Base-by-base conservation (phyloP, 2,888 invertebrate genomes). In the Diogma glabrata region DNA sequence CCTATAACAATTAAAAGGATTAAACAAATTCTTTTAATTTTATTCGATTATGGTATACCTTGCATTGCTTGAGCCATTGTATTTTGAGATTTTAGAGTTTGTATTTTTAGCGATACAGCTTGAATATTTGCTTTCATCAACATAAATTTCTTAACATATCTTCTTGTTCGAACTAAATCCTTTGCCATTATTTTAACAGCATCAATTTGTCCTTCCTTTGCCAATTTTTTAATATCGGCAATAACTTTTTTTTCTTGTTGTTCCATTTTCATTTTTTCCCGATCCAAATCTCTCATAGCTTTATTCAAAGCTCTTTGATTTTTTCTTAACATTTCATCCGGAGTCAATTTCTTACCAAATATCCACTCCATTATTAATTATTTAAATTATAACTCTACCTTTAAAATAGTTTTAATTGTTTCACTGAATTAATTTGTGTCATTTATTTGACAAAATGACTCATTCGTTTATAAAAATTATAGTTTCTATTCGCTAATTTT, bases 181-280 rank as follows among this genome's bases (percentile, higher is more conserved):
- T 94, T 94, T 0, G 99, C 99, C 97, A 99, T 97, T 59, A 99
- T 96, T 76, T 95, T 97, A 0, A 99, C 99, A 12, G 99, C 94
- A 73, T 99, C 97, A 94, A 99, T 99, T 75, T 99, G 99, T 12
- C 95, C 95, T 64, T 94, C 92, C 66, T 99, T 99, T 1, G 99
- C 99, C 72, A 97, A 83, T 73, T 96, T 97, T 69, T 99, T 99
- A 56, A 99, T 99, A 65, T 99, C 99, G 1, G 82, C 82, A 55
- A 99, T 99, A 55, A 97, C 86, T 72, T 97, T 99, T 71, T 99
- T 99, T 67, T 99, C 99, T 66, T 97, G 96, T 62, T 92, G 91
- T 69, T 99, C 97, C 94, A 99, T 95, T 67, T 92, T 87, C 70
- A 82, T 78, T 54, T 84, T 82, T 72, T 96, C 94, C 49, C 95